Conservation (phyloP, 2,113 vertebrate genomes). For the Coregonus clupeaformis region DNA sequence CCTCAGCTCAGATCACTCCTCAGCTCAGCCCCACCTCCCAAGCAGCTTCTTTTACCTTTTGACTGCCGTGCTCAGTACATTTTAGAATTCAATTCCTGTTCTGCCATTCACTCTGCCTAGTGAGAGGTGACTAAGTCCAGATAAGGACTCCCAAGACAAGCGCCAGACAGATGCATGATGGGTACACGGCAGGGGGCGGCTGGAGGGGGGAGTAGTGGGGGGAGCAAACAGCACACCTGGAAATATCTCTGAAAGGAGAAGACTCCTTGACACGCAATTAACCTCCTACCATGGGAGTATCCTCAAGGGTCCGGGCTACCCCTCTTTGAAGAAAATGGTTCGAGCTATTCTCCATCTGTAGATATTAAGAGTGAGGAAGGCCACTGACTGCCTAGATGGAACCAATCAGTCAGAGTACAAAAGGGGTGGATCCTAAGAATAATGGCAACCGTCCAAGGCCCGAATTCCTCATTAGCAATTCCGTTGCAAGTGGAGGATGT, state of each 20-base stretch:
- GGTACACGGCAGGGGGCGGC: slow-evolving; percentile 29
- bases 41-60: no score
- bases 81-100: not conserved
- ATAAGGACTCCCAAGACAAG: slow-evolving; percentile 31
- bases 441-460: slow-evolving; percentile 41
- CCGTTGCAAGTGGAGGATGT: slow-evolving; percentile 40
- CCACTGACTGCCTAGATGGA: slow-evolving; percentile 13
- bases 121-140: slow-evolving; percentile 47
- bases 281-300: slow-evolving; percentile 18
- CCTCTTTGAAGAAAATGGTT: slow-evolving; percentile 22
- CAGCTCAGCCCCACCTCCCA: no score
- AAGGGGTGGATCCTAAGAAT: slow-evolving; percentile 22
- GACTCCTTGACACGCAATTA: slow-evolving; percentile 39
- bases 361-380: slow-evolving; percentile 12
- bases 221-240: slow-evolving; percentile 6
- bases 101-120: slow-evolving; percentile 34
- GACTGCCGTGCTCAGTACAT: no score
- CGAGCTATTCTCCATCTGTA: slow-evolving; percentile 2
- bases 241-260: slow-evolving; percentile 5
- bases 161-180: slow-evolving; percentile 42
- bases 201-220: not conserved
- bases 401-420: slow-evolving; percentile 28
- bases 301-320: slow-evolving; percentile 25
- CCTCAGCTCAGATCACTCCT: no score
- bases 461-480: slow-evolving; percentile 62